A percentile compares a stretch with the other conserved stretches of the same genome.
These are phyloP conservation scores for Macaria liturata DNA, from an alignment of 2,888 invertebrate genomes.

Conservation along the genomic window DNA sequence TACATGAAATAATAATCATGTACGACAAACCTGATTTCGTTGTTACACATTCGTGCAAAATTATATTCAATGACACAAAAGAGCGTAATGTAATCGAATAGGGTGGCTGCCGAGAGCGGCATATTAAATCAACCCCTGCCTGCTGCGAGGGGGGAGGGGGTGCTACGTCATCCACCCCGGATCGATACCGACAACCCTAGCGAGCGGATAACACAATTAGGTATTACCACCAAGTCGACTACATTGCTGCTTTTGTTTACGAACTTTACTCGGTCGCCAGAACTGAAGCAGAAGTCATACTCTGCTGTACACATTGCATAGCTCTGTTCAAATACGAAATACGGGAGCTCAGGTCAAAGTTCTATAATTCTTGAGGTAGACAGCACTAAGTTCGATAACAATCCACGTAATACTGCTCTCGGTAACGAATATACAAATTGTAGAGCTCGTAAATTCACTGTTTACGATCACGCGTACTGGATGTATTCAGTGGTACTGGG, in stretches of 20 bases:
- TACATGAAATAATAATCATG: neutral
- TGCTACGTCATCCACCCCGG: conserved; percentile 47
- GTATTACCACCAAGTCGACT: conserved; percentile 5
- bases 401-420: conserved; percentile 30
- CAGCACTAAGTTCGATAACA: conserved; percentile 7
- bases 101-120: conserved; percentile 26
- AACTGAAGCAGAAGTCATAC: conserved; percentile 6
- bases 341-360: conserved; percentile 16
- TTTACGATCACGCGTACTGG: neutral
- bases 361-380: neutral
- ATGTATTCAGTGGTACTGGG: neutral
- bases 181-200: conserved; percentile 49
- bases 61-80: conserved; percentile 26
- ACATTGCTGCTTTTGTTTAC: conserved; percentile 19
- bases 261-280: neutral
- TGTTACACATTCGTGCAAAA: conserved; percentile 11
- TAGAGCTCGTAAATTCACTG: conserved; percentile 27
- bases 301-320: conserved; percentile 11
- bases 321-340: neutral
- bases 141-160: conserved; percentile 26
- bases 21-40: conserved; percentile 6
- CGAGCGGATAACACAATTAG: conserved; percentile 17
- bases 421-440: conserved; percentile 33
- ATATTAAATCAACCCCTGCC: conserved; percentile 25
- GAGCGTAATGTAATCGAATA: conserved; percentile 20